Evolutionary conservation across 2,888 invertebrate species (phyloP).

Genomic region (Halocaridina rubra): DNA sequence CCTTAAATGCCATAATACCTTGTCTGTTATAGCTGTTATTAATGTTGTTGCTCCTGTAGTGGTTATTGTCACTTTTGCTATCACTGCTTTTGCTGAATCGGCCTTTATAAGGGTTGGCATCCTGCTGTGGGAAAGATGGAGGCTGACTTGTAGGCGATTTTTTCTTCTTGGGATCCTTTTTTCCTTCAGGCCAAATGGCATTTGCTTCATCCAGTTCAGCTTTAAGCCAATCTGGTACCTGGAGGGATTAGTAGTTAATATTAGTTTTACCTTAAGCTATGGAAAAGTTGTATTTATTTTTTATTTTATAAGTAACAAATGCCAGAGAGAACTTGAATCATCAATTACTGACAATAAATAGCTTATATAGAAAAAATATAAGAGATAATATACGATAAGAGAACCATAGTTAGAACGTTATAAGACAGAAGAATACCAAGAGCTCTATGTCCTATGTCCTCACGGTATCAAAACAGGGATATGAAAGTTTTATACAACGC

Average conservation of each 20-base stretch:
- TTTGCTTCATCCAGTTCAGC: constrained; percentile 68
- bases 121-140: neutral
- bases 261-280: no score
- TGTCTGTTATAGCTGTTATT: constrained; percentile 6
- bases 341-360: no score
- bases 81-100: neutral
- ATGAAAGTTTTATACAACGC: no score
- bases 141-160: neutral
- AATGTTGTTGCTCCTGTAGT: neutral
- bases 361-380: no score
- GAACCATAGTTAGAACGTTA: no score
- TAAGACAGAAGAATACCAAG: no score
- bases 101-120: neutral
- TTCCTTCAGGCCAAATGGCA: constrained; percentile 15
- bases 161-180: neutral
- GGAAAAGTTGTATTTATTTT: no score
- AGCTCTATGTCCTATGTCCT: no score
- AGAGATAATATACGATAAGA: no score
- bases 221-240: constrained; percentile 70
- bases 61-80: neutral
- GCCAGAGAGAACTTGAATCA: no score
- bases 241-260: constrained; percentile 51
- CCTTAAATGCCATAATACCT: constrained; percentile 19
- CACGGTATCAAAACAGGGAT: no score
- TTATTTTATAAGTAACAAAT: no score